Percentiles rank a stretch among this genome's conserved stretches.
Evolutionary conservation across 2,888 invertebrate species (phyloP).

Genomic region (Platerodrilus igneus): DNA sequence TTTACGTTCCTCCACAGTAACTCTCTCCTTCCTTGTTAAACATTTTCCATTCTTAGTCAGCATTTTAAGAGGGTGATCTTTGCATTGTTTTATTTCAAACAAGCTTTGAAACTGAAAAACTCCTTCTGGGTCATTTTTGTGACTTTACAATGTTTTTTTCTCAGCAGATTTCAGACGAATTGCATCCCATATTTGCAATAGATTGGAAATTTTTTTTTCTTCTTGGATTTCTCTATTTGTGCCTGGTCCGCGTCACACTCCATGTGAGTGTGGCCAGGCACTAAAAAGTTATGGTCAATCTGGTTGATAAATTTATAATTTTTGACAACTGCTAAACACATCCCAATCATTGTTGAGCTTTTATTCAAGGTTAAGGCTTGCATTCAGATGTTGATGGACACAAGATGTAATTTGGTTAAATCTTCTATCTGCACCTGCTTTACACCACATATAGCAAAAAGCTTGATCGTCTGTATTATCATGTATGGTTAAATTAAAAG

Average conservation of each 20-base stretch:
- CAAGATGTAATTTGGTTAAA: conserved; percentile 32
- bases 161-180: neutral
- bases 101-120: no score
- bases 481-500: conserved; percentile 34
- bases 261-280: conserved; percentile 5
- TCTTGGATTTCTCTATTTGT: conserved; percentile 1
- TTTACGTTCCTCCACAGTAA: no score
- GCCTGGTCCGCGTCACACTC: conserved; percentile 5
- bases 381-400: conserved; percentile 14
- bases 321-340: no score
- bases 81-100: no score
- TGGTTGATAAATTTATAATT: neutral
- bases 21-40: no score
- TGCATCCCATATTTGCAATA: conserved; percentile 5
- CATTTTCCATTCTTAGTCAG: no score
- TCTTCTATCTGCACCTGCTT: conserved; percentile 29
- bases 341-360: no score
- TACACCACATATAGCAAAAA: conserved; percentile 35
- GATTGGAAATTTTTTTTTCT: neutral
- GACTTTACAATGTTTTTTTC: neutral
- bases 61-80: no score
- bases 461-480: conserved; percentile 22
- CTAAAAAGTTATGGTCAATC: conserved; percentile 3
- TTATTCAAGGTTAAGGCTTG: no score
- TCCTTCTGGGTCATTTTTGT: neutral